Evolutionary conservation across 2,888 invertebrate species (phyloP).

Genomic region (Hirtodrosophila trivittata): DNA sequence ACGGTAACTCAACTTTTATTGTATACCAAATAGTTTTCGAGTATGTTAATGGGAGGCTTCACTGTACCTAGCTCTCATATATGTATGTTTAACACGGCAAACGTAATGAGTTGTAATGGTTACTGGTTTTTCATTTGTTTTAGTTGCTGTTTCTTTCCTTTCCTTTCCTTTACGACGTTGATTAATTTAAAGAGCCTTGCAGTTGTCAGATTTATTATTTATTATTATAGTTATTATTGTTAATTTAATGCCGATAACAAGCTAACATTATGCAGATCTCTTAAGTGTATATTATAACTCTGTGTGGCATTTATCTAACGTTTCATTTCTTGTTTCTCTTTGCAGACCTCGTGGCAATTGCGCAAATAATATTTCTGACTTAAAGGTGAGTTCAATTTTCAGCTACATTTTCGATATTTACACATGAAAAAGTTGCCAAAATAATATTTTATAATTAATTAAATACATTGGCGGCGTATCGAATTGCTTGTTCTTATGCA

Average conservation of each 20-base stretch:
- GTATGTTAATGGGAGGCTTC: neutral
- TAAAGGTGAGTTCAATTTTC: constrained; percentile 68
- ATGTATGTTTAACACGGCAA: constrained; percentile 12
- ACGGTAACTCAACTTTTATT: too few species aligned
- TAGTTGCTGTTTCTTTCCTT: constrained; percentile 19
- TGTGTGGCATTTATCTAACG: constrained; percentile 60
- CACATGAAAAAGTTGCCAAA: constrained; percentile 17
- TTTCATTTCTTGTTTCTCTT: constrained; percentile 32
- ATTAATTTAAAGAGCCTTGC: constrained; percentile 61
- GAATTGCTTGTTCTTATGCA: constrained; percentile 63
- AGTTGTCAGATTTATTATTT: constrained; percentile 12
- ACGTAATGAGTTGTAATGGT: constrained; percentile 57
- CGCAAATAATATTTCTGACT: constrained; percentile 60
- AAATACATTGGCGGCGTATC: constrained; percentile 59
- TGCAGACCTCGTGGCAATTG: constrained; percentile 64
- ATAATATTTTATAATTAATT: constrained; percentile 62
- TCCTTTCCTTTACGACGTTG: constrained; percentile 43
- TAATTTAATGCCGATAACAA: constrained; percentile 12
- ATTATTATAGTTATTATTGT: neutral
- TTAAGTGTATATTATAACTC: constrained; percentile 18
- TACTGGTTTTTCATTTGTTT: constrained; percentile 9
- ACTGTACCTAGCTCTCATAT: neutral
- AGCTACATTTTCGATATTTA: constrained; percentile 7
- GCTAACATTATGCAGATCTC: constrained; percentile 22
- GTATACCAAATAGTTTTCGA: too few species aligned